phyloP scores from a whole-genome alignment of 2,888 invertebrate species.

The Acanthococcus lagerstroemiae region DNA sequence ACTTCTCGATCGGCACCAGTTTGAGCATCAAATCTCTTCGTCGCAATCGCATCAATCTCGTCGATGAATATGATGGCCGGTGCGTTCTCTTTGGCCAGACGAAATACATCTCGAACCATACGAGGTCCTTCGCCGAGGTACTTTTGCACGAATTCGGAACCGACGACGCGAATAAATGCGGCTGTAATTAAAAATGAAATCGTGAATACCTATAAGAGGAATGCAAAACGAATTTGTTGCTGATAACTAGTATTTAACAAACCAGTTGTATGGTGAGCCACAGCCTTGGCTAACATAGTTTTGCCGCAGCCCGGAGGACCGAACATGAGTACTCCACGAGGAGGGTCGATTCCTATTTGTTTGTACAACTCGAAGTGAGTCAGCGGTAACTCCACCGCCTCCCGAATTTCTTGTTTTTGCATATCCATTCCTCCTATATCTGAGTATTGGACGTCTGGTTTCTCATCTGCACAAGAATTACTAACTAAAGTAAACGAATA shows the following conservation, averaged over 20 bases:
- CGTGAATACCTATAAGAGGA: no score
- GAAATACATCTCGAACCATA: constrained; percentile 98
- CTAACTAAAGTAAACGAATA: no score
- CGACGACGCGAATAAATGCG: constrained; percentile 96
- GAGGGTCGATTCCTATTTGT: constrained; percentile 98
- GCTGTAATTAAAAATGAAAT: no score
- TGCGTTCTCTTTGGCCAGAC: constrained; percentile 96
- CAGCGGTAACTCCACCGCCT: constrained; percentile 94
- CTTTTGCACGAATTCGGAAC: constrained; percentile 99
- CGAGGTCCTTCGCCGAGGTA: constrained; percentile 97
- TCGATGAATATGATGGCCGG: constrained; percentile 99
- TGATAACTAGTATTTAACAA: no score
- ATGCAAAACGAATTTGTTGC: no score
- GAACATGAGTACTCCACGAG: constrained; percentile 95
- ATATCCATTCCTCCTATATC: constrained; percentile 99
- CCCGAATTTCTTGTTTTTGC: constrained; percentile 98
- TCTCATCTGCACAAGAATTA: constrained; percentile 61
- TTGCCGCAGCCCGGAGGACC: constrained; percentile 99
- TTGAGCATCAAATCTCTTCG: constrained; percentile 96
- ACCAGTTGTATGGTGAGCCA: constrained; percentile 96
- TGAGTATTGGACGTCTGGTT: constrained; percentile 92
- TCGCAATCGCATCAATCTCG: constrained; percentile 99
- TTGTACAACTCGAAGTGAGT: constrained; percentile 98
- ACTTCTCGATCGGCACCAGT: constrained; percentile 98
- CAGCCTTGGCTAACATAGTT: constrained; percentile 98